Evolutionary conservation across 1,140 invertebrate genomes (phyloP).

Genomic region (Cydia fagiglandana): DNA sequence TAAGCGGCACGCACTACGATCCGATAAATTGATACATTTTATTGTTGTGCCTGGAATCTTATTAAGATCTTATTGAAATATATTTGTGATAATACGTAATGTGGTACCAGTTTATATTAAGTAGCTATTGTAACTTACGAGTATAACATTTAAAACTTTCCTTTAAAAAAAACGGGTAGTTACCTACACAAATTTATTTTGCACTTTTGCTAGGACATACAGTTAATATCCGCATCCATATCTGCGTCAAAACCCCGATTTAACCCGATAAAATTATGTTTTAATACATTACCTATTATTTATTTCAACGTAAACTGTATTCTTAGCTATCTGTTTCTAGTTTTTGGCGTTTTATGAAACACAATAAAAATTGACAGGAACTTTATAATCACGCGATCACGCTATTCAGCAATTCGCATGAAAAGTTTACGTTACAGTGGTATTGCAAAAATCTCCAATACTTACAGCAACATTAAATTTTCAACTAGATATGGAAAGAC

Average conservation of each 20-base stretch:
- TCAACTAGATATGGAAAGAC: no score
- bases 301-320: no score
- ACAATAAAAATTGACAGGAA: neutral
- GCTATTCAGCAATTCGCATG: neutral
- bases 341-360: neutral
- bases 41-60: neutral
- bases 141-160: no score
- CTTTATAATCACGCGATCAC: slow-evolving; percentile 11
- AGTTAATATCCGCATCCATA: no score
- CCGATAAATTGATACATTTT: slow-evolving; percentile 21
- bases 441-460: neutral
- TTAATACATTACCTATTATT: no score
- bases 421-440: neutral
- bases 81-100: neutral
- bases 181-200: no score
- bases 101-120: no score
- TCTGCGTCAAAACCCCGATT: no score
- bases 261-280: no score
- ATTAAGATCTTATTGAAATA: neutral
- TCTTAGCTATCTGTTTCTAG: neutral
- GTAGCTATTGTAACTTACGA: no score
- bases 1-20: slow-evolving; percentile 1
- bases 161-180: no score
- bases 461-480: neutral
- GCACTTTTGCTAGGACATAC: no score